These are phyloP conservation scores for Psilopsiagon aurifrons DNA, from an alignment of 2,113 vertebrate species.

Conservation along the genomic window DNA sequence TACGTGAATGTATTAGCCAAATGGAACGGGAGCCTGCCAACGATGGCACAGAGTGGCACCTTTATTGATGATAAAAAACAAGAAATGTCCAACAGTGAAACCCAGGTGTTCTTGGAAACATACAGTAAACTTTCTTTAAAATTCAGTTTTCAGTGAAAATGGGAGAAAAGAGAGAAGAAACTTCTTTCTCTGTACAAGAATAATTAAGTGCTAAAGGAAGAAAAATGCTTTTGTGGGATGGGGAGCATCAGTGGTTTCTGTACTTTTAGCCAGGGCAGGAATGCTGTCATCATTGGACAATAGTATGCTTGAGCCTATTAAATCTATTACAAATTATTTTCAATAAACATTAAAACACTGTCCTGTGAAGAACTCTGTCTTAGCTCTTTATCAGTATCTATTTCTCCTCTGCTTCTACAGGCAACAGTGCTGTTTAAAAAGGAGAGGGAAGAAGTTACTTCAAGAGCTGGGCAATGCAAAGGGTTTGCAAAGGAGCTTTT, in stretches of 20 bases:
- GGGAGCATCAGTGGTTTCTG: not conserved
- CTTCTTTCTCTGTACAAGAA: not conserved
- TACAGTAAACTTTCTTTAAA: not conserved
- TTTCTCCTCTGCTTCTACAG: not conserved
- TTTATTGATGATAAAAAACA: not conserved
- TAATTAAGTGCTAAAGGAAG: not conserved
- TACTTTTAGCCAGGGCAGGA: not conserved
- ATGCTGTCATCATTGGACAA: not conserved
- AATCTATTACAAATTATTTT: not conserved
- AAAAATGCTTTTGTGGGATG: not conserved
- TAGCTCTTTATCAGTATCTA: not conserved
- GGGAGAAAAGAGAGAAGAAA: not conserved
- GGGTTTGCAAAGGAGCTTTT: not conserved
- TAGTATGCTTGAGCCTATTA: not conserved
- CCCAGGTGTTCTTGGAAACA: not conserved
- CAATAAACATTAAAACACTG: not conserved
- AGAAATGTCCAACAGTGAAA: not conserved
- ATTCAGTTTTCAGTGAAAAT: not conserved
- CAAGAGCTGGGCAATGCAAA: not conserved
- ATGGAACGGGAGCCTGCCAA: not conserved
- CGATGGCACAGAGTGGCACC: not conserved
- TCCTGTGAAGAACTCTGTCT: not conserved
- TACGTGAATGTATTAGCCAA: not conserved
- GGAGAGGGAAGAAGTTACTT: not conserved
- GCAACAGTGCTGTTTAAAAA: not conserved